Conservation (phyloP, 2,113 vertebrate genomes). For the Todiramphus chloris region DNA sequence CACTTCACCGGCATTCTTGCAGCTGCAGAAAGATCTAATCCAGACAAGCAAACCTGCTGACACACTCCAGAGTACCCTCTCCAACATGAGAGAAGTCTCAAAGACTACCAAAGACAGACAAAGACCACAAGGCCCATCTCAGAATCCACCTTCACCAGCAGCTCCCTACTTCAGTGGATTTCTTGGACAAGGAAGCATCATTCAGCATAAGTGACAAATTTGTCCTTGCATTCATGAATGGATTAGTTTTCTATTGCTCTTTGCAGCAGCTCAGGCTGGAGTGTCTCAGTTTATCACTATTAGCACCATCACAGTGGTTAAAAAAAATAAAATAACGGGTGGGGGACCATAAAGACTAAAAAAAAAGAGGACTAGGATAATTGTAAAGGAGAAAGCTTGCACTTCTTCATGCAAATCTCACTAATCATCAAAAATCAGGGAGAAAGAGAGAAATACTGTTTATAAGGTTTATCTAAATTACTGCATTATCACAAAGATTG, state of each 20-base stretch:
- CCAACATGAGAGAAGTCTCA: rapidly evolving
- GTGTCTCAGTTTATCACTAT: not conserved
- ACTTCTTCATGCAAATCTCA: not conserved
- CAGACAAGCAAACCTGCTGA: not conserved
- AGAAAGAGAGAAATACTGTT: not conserved
- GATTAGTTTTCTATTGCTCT: not conserved
- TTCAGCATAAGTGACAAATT: not conserved
- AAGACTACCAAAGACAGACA: not conserved
- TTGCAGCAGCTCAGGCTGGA: not conserved
- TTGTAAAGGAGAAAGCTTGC: not conserved
- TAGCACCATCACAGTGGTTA: not conserved
- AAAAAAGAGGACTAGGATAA: not conserved
- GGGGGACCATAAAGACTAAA: not conserved
- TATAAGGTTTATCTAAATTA: not conserved
- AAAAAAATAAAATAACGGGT: not conserved
- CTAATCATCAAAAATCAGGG: slow-evolving; percentile 2
- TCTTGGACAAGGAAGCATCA: not conserved
- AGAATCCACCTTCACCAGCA: not conserved
- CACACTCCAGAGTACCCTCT: not conserved
- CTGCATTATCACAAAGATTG: slow-evolving; percentile 27
- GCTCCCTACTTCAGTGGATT: not conserved
- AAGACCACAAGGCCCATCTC: not conserved
- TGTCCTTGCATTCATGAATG: not conserved
- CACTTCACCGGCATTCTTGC: not conserved
- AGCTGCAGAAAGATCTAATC: not conserved